phyloP scores from a whole-genome alignment of 2,113 vertebrate genomes.

The Tachycineta bicolor region DNA sequence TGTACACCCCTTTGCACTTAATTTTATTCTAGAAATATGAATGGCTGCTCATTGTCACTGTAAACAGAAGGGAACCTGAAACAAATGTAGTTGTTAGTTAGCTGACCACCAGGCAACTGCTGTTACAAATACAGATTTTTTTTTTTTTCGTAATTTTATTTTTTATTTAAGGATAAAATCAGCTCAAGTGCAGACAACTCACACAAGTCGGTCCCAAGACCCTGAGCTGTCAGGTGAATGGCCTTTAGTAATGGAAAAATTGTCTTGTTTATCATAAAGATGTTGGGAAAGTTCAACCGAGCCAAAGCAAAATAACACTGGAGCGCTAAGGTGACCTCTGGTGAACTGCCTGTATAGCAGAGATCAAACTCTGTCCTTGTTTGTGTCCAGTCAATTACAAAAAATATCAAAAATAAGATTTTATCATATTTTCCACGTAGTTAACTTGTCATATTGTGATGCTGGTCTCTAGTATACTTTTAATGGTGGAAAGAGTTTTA shows the following conservation, averaged over 20 bases:
- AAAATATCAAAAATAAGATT: background rate
- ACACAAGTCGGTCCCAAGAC: background rate
- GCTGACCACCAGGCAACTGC: background rate
- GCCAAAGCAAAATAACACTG: background rate
- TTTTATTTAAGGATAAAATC: background rate
- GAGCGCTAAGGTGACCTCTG: background rate
- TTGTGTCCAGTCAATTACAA: background rate
- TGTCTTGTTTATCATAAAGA: background rate
- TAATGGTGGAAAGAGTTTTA: background rate
- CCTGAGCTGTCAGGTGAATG: background rate
- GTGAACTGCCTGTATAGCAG: background rate
- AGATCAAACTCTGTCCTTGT: background rate
- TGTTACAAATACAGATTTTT: background rate
- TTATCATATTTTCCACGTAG: background rate
- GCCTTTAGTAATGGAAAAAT: background rate
- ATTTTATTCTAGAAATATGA: background rate
- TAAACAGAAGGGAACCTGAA: background rate
- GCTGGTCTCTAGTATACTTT: background rate
- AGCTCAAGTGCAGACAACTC: background rate
- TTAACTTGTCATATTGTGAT: background rate
- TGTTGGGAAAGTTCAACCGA: background rate
- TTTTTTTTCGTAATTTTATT: background rate
- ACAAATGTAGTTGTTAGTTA: background rate
- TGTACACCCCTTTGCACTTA: rapidly evolving
- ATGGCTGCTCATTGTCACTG: background rate